Evolutionary conservation across 1,140 invertebrate genomes (phyloP).

Genomic region (Drosophila mayri): DNA sequence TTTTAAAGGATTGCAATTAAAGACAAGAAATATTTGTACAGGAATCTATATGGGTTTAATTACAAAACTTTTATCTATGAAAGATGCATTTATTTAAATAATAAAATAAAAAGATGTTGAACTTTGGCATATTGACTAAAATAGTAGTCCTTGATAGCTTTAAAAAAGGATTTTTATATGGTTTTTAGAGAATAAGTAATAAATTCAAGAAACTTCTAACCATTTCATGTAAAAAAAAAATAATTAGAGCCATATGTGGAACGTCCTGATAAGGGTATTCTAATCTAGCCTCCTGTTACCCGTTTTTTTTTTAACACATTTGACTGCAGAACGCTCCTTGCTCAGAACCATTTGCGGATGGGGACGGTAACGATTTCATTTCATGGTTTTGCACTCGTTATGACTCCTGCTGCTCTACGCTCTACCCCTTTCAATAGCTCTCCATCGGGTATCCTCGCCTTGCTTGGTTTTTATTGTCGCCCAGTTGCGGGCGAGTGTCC

Average conservation of each 20-base stretch:
- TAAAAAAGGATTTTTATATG: background rate
- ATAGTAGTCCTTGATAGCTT: background rate
- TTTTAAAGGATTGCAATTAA: background rate
- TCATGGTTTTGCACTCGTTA: conserved; percentile 83
- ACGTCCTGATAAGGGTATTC: conserved; percentile 17
- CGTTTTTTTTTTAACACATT: conserved; percentile 47
- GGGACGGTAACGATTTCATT: conserved; percentile 80
- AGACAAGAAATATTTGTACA: background rate
- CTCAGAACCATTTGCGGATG: conserved; percentile 16
- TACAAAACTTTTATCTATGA: too few species aligned
- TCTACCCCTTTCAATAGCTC: conserved; percentile 29
- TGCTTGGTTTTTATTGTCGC: conserved; percentile 77
- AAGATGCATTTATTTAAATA: too few species aligned
- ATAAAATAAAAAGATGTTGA: background rate
- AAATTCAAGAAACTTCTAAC: background rate
- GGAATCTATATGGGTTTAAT: too few species aligned
- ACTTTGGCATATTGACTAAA: too few species aligned
- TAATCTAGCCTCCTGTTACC: background rate
- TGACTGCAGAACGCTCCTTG: conserved; percentile 19
- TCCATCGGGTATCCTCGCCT: conserved; percentile 33
- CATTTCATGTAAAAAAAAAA: background rate
- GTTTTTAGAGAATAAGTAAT: background rate
- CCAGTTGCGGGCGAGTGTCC: conserved; percentile 69
- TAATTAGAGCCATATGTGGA: background rate
- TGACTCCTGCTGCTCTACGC: conserved; percentile 66